Evolutionary conservation across 2,888 invertebrate genomes (phyloP).

Genomic region (Plagodis pulveraria): DNA sequence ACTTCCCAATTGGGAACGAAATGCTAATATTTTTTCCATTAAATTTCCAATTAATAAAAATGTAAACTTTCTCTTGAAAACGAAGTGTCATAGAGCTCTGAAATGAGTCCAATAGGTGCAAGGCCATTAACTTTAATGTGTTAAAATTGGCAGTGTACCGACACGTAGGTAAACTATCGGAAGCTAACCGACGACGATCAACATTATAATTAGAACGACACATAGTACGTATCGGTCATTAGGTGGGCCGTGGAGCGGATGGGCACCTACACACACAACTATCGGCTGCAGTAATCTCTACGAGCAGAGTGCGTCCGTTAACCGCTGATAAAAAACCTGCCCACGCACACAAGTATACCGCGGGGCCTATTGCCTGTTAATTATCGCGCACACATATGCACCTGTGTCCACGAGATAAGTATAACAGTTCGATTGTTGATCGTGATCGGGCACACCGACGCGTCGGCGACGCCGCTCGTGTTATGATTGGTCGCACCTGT

Average conservation of each 20-base stretch:
- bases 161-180: constrained; percentile 13
- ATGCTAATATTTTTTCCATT: no score
- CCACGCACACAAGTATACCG: constrained; percentile 54
- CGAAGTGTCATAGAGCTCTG: no score
- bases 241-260: constrained; percentile 71
- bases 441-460: constrained; percentile 44
- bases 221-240: constrained; percentile 31
- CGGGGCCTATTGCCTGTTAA: constrained; percentile 65
- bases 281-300: constrained; percentile 58
- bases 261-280: constrained; percentile 66
- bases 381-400: constrained; percentile 58
- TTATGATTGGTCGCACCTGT: constrained; percentile 75
- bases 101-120: no score
- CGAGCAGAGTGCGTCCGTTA: constrained; percentile 63
- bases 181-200: constrained; percentile 11
- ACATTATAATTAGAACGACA: constrained; percentile 22
- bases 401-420: constrained; percentile 45
- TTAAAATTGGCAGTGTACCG: constrained; percentile 11
- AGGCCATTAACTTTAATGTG: background rate
- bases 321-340: constrained; percentile 69
- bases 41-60: no score
- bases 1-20: no score
- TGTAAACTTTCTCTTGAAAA: no score
- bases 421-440: constrained; percentile 55
- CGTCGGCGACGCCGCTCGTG: constrained; percentile 24